Conservation (phyloP, 2,888 invertebrate species). For the Ichneumon xanthorius region DNA sequence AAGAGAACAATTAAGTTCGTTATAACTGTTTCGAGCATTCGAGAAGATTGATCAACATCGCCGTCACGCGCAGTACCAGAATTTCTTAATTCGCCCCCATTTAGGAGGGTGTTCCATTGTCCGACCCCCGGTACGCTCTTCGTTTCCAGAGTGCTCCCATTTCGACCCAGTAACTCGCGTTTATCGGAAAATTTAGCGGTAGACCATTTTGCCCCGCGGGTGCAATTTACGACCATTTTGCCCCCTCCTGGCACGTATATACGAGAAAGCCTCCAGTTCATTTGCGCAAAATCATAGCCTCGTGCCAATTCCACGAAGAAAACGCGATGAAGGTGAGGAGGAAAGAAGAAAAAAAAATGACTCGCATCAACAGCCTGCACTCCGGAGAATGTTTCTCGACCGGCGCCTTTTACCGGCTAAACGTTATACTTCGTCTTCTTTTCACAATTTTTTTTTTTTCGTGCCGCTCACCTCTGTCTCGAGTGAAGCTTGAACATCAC, state of each 20-base stretch:
- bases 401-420: background rate
- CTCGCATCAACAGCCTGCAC: conserved; percentile 3
- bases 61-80: no score
- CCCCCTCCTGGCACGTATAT: background rate
- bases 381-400: conserved; percentile 25
- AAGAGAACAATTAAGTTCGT: no score
- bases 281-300: conserved; percentile 11
- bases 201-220: no score
- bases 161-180: no score
- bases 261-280: conserved; percentile 24
- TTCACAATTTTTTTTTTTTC: background rate
- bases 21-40: no score
- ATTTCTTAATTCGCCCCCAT: no score
- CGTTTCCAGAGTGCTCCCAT: no score
- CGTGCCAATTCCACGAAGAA: background rate
- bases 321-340: background rate
- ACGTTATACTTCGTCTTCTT: conserved; percentile 33
- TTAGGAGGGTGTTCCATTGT: no score
- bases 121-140: no score
- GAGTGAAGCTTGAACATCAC: conserved; percentile 48
- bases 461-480: conserved; percentile 39
- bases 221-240: no score
- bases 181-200: no score
- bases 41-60: no score
- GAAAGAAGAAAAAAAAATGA: background rate